Evolutionary conservation across 2,113 vertebrate genomes (phyloP).

Genomic region (Pedionomus torquatus): DNA sequence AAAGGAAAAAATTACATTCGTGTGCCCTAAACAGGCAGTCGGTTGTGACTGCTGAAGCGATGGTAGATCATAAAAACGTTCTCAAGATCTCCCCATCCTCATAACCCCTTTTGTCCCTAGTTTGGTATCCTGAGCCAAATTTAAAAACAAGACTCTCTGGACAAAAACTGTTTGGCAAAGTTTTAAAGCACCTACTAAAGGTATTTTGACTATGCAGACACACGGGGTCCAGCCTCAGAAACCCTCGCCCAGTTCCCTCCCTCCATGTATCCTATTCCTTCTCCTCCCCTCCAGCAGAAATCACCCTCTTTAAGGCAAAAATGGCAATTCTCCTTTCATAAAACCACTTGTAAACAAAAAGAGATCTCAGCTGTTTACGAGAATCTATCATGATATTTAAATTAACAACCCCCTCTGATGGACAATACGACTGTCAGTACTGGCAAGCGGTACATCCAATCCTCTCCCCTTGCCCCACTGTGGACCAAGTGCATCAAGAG

Average conservation of each 20-base stretch:
- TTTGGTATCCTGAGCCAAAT: neutral
- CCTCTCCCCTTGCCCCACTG: neutral
- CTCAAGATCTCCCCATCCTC: neutral
- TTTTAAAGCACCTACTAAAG: neutral
- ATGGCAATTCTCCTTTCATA: neutral
- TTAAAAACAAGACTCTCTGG: neutral
- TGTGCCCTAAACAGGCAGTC: accelerated
- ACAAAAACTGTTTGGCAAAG: neutral
- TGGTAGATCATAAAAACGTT: neutral
- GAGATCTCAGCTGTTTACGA: neutral
- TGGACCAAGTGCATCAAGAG: neutral
- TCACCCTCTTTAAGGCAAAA: neutral
- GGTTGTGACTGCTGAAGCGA: neutral
- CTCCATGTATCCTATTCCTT: accelerated
- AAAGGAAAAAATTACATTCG: neutral
- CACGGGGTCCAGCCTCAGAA: neutral
- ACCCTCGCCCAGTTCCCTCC: neutral
- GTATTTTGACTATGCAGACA: neutral
- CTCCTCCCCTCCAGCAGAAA: neutral
- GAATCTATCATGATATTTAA: neutral
- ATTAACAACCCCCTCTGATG: neutral
- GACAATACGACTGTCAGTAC: neutral
- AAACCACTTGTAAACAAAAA: neutral
- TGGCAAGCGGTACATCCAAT: neutral
- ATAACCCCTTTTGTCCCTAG: neutral